A percentile compares a stretch with the other conserved stretches of the same genome.
phyloP scores from a whole-genome alignment of 2,888 invertebrate species.

The Drosophila rellima region DNA sequence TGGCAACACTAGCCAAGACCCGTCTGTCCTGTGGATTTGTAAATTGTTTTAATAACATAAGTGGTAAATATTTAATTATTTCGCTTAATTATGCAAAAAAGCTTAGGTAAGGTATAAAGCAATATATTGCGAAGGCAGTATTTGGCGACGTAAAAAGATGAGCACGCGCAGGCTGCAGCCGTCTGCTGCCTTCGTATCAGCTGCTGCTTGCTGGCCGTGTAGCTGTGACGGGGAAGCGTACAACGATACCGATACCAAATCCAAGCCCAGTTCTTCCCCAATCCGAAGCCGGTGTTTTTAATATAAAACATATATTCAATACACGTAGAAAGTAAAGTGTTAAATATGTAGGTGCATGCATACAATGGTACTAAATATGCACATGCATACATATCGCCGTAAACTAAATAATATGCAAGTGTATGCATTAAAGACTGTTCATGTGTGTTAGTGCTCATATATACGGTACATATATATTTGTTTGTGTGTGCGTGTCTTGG shows the following conservation, averaged over 20 bases:
- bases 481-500: conserved; percentile 13
- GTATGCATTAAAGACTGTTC: conserved; percentile 15
- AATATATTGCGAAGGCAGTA: not conserved
- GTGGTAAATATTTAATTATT: conserved; percentile 47
- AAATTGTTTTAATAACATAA: conserved; percentile 43
- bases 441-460: conserved; percentile 12
- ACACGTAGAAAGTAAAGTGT: conserved; percentile 16
- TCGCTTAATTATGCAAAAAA: not conserved
- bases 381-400: conserved; percentile 2
- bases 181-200: conserved; percentile 61
- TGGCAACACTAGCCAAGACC: conserved; percentile 34
- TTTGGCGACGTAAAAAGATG: conserved; percentile 51
- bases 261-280: conserved; percentile 35
- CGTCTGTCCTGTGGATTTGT: conserved; percentile 47
- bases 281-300: conserved; percentile 63
- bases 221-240: conserved; percentile 37
- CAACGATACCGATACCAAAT: conserved; percentile 42
- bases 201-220: conserved; percentile 47
- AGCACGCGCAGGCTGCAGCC: conserved; percentile 68
- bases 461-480: conserved; percentile 3
- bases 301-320: conserved; percentile 9
- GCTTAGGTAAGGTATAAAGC: not conserved
- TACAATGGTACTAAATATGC: conserved; percentile 6
- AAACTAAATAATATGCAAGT: conserved; percentile 18
- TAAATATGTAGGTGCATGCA: conserved; percentile 12